Conservation (phyloP, 2,113 vertebrate species). For the Columba livia region DNA sequence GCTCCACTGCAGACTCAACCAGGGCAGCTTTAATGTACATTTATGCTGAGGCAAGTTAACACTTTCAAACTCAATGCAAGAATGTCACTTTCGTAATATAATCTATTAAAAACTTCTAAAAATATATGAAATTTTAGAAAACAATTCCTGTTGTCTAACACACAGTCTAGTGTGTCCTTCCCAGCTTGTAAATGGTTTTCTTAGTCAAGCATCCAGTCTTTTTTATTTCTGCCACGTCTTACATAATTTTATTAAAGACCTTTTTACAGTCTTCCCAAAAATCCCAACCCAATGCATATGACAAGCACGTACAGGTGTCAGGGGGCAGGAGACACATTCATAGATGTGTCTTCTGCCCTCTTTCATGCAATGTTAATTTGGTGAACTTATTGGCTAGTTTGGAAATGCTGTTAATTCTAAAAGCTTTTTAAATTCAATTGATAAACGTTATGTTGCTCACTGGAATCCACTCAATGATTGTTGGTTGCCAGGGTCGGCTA, state of each 20-base stretch:
- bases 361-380: background rate
- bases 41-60: background rate
- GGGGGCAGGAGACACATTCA: background rate
- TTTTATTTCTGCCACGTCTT: background rate
- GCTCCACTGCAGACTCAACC: background rate
- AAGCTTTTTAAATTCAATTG: background rate
- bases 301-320: background rate
- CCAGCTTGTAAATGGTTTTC: background rate
- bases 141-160: background rate
- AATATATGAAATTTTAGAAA: background rate
- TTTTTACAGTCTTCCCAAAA: background rate
- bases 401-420: background rate
- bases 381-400: background rate
- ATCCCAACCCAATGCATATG: background rate
- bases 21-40: background rate
- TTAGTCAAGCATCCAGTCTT: background rate
- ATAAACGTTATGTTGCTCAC: background rate
- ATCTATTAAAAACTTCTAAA: background rate
- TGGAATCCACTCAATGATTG: background rate
- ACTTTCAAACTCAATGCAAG: background rate
- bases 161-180: background rate
- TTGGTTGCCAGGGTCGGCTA: background rate
- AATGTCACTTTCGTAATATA: background rate
- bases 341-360: background rate
- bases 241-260: background rate